A percentile compares a stretch with the other conserved stretches of the same genome.
phyloP scores from a whole-genome alignment of 2,113 vertebrate genomes.

The Peromyscus californicus region DNA sequence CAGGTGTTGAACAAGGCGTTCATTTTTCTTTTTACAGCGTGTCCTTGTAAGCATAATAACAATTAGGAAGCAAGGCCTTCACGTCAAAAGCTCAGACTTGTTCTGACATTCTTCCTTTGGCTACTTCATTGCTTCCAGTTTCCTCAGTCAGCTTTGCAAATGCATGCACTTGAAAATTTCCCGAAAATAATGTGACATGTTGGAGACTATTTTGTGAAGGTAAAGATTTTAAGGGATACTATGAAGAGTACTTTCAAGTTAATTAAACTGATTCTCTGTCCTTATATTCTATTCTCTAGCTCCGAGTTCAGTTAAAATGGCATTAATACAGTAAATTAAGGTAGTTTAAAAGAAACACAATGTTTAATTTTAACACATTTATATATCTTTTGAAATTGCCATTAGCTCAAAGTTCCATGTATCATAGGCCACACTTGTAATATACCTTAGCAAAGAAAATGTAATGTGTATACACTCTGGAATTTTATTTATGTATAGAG shows the following conservation, averaged over 20 bases:
- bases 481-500: neutral
- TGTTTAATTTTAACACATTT: slow-evolving; percentile 43
- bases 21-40: slow-evolving; percentile 88
- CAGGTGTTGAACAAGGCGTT: slow-evolving; percentile 86
- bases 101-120: slow-evolving; percentile 85
- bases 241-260: slow-evolving; percentile 73
- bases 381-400: neutral
- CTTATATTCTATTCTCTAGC: slow-evolving; percentile 25
- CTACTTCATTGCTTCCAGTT: slow-evolving; percentile 87
- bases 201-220: slow-evolving; percentile 57
- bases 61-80: slow-evolving; percentile 89
- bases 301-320: slow-evolving; percentile 60
- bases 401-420: slow-evolving; percentile 4
- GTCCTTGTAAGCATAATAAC: slow-evolving; percentile 91
- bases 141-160: slow-evolving; percentile 83
- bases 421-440: neutral
- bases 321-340: slow-evolving; percentile 39
- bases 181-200: slow-evolving; percentile 72
- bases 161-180: slow-evolving; percentile 77
- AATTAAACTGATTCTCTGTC: slow-evolving; percentile 45
- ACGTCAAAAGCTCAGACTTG: slow-evolving; percentile 83
- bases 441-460: neutral
- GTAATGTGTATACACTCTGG: neutral
- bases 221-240: slow-evolving; percentile 49
- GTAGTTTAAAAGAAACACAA: slow-evolving; percentile 57